Percentiles rank a stretch among this genome's conserved stretches.
Evolutionary conservation across 2,113 vertebrate genomes (phyloP).

Genomic region (Mormyrus lacerda): DNA sequence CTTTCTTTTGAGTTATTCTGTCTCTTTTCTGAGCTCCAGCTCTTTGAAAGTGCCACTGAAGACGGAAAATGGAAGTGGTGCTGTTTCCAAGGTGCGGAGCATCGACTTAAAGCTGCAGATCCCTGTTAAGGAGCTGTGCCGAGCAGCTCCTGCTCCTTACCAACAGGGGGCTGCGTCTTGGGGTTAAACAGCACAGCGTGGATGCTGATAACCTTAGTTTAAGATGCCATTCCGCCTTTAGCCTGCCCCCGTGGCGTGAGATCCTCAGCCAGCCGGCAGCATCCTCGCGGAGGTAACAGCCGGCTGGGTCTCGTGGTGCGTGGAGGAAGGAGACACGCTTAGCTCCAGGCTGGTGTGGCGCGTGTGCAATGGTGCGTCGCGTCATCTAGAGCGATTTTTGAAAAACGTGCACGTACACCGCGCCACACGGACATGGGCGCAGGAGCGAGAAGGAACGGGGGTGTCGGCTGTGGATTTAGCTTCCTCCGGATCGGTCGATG

Average conservation of each 20-base stretch:
- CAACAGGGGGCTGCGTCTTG: constrained; percentile 15
- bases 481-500: constrained; percentile 24
- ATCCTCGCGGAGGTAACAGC: background rate
- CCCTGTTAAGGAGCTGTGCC: constrained; percentile 17
- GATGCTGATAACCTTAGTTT: background rate
- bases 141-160: background rate
- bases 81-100: constrained; percentile 37
- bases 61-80: constrained; percentile 32
- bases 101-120: constrained; percentile 43
- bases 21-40: background rate
- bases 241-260: background rate
- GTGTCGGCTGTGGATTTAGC: constrained; percentile 31
- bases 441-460: constrained; percentile 12
- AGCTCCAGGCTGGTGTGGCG: constrained; percentile 19
- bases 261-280: background rate
- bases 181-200: constrained; percentile 19
- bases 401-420: background rate
- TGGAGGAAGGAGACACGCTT: constrained; percentile 18
- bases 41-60: background rate
- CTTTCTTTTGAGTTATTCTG: constrained; percentile 9
- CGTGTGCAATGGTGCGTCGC: constrained; percentile 11
- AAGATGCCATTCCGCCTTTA: background rate
- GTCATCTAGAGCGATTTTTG: constrained; percentile 21
- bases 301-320: background rate
- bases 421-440: background rate